Percentiles rank a stretch among this genome's conserved stretches.
Conservation (phyloP, 2,113 vertebrate species). For the Cyrtonyx montezumae region DNA sequence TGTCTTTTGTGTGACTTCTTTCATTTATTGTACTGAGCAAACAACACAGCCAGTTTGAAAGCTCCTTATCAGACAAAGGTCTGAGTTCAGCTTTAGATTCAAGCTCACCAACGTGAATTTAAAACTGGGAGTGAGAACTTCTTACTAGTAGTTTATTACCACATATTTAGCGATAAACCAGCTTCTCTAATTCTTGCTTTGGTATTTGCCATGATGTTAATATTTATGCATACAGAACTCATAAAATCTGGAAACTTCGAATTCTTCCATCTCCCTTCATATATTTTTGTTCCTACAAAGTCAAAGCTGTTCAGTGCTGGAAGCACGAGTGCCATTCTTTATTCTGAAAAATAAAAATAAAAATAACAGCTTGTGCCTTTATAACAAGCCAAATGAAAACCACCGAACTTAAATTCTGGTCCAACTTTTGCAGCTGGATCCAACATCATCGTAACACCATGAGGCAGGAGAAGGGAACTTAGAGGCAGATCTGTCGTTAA, state of each 20-base stretch:
- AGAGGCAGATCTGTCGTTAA: background rate
- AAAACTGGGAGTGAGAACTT: background rate
- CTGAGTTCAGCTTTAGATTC: background rate
- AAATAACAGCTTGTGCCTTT: background rate
- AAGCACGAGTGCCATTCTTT: background rate
- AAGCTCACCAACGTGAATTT: background rate
- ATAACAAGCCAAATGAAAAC: constrained; percentile 12
- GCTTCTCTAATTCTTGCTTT: background rate
- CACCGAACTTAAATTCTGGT: background rate
- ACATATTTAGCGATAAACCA: background rate
- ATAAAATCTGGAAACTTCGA: background rate
- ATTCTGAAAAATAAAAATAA: background rate
- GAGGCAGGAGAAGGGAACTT: background rate
- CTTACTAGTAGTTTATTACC: background rate
- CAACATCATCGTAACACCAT: background rate
- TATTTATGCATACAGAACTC: background rate
- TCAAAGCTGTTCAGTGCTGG: background rate
- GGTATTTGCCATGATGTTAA: background rate
- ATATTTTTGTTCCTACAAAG: background rate
- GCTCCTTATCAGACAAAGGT: background rate
- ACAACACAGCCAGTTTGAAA: background rate
- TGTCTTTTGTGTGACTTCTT: background rate
- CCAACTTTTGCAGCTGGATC: constrained; percentile 34
- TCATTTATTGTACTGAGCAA: background rate
- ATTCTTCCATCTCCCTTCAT: background rate